Evolutionary conservation across 2,888 invertebrate genomes (phyloP).

Genomic region (Reticulitermes lucifugus): DNA sequence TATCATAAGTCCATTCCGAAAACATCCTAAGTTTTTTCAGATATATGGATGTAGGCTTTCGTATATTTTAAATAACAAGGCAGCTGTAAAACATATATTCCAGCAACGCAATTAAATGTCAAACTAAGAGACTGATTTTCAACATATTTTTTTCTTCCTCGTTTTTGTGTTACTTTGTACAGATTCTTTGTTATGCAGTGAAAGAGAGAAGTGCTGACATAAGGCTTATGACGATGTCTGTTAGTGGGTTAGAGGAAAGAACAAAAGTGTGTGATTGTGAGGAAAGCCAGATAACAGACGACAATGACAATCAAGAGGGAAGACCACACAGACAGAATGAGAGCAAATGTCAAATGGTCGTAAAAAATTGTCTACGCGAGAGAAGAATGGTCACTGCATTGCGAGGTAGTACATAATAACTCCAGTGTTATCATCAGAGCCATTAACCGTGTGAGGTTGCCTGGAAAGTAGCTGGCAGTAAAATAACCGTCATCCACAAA

Average conservation of each 20-base stretch:
- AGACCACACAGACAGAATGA: background rate
- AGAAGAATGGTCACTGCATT: constrained; percentile 18
- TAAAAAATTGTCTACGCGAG: background rate
- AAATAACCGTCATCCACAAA: constrained; percentile 17
- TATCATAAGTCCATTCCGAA: too few relatives aligned
- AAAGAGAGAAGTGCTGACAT: background rate
- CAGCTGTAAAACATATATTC: background rate
- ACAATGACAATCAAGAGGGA: background rate
- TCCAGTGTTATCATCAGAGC: constrained; percentile 18
- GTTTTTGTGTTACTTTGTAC: background rate
- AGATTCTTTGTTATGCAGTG: constrained; percentile 12
- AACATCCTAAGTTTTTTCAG: too few relatives aligned
- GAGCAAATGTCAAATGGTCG: background rate
- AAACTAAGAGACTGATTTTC: background rate
- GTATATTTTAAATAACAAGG: background rate
- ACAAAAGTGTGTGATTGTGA: constrained; percentile 38
- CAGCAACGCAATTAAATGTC: background rate
- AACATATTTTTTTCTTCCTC: background rate
- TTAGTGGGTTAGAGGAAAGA: background rate
- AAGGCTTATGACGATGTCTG: background rate
- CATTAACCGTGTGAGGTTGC: constrained; percentile 6
- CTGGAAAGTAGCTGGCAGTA: constrained; percentile 28
- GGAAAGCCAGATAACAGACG: constrained; percentile 12
- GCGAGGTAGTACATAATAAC: background rate
- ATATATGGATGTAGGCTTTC: too few relatives aligned